These are phyloP conservation scores for Pantherophis vulpinus DNA, from an alignment of 2,797 vertebrate species.

Conservation along the genomic window DNA sequence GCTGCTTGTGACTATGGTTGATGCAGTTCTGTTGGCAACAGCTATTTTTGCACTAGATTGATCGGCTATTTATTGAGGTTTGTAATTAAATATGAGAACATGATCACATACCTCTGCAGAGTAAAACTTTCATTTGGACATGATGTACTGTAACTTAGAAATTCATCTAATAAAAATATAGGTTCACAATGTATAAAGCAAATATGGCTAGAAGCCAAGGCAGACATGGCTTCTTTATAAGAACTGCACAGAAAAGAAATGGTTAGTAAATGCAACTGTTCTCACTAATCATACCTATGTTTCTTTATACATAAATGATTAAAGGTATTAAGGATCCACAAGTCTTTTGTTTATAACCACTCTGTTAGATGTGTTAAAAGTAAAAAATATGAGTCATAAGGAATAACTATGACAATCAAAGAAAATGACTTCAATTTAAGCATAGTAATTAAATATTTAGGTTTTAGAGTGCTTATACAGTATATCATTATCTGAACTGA, in stretches of 20 bases:
- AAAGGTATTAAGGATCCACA: neutral
- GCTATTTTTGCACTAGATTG: neutral
- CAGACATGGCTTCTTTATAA: neutral
- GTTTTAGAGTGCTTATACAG: neutral
- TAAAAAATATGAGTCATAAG: neutral
- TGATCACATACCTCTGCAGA: neutral
- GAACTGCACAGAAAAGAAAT: neutral
- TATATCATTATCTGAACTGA: neutral
- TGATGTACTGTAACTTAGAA: neutral
- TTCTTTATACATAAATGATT: neutral
- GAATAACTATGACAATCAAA: neutral
- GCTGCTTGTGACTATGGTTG: neutral
- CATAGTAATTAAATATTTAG: neutral
- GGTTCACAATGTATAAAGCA: neutral
- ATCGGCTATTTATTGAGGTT: neutral
- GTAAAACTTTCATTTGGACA: neutral
- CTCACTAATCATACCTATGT: neutral
- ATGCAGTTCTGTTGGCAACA: neutral
- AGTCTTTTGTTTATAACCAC: neutral
- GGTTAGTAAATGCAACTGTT: neutral
- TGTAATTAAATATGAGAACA: neutral
- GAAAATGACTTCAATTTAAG: neutral
- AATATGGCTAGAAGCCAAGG: neutral
- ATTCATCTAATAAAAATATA: neutral
- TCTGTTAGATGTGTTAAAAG: neutral